Base-by-base conservation (phyloP, 2,113 vertebrate species). In the Eonycteris spelaea region DNA sequence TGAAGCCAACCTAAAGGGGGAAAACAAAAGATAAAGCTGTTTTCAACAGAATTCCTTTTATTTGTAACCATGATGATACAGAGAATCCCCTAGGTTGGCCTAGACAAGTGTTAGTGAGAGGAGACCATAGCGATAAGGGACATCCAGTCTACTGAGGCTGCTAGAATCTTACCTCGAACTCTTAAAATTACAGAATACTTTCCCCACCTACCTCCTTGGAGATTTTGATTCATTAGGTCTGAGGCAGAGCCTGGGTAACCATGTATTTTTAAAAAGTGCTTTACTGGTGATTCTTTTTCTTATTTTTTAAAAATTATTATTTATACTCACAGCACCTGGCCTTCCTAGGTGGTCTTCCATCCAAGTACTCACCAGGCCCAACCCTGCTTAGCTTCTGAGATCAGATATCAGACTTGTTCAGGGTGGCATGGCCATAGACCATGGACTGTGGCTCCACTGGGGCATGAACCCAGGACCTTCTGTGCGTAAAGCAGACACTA, bases 1-100 rank as follows among this genome's bases (percentile, higher is more conserved):
- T 98, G 96, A 99, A 99, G 88, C 97, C 98, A 97, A 98, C 98
- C 98, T 99, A 97, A 59, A 96, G 96, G 15, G 45, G 61, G 95
- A 0, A 97, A 88, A 97, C 28, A 89, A 51, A 95, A 88, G n/a
- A 88, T 30, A 95, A 74, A 94, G 63, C 11, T 77, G 40, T 35
- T 95, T 96, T 92, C 51, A 85, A 65, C 51, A 87, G 19, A 90
- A 43, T 22, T 75, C 90, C 45, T 85, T 95, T 89, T 70, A 82
- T 91, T 92, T 80, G 10, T 57, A 94, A 15, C 22, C 65, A 57
- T 51, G 40, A 63, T 13, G n/a, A 48, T n/a, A 83, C 18, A 79
- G 12, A 95, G 68, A 86, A 90, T 84, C 70, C 2, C 11, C 57
- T 70, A 73, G 21, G 9, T 45, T 92, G 28, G 19, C 19, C 43